These are phyloP conservation scores for Diloba caeruleocephala DNA, from an alignment of 2,888 invertebrate species.

Conservation along the genomic window DNA sequence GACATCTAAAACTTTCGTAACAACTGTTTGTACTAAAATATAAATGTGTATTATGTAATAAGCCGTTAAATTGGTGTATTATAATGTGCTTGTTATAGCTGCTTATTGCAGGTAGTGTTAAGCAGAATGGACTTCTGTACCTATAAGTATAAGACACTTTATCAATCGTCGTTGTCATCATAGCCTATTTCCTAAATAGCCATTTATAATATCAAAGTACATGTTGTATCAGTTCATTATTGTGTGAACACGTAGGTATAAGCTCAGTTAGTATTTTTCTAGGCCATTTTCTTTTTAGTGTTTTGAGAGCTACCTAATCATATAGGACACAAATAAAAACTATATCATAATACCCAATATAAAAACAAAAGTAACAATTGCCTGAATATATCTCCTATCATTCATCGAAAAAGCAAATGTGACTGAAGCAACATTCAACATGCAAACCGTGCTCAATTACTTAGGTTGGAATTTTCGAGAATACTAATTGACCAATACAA, in stretches of 20 bases:
- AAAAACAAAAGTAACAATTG: constrained; percentile 75
- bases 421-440: constrained; percentile 71
- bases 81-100: constrained; percentile 76
- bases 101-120: constrained; percentile 75
- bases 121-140: constrained; percentile 75
- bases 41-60: constrained; percentile 85
- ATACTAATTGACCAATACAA: constrained; percentile 72
- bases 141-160: constrained; percentile 72
- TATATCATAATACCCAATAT: constrained; percentile 62
- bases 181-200: constrained; percentile 60
- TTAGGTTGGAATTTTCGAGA: constrained; percentile 66
- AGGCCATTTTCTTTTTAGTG: constrained; percentile 46
- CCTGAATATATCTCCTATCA: constrained; percentile 70
- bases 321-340: constrained; percentile 52
- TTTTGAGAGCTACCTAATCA: constrained; percentile 48
- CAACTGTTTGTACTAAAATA: constrained; percentile 89
- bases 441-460: constrained; percentile 70
- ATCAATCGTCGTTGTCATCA: constrained; percentile 66
- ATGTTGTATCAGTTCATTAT: constrained; percentile 57
- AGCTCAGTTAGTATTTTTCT: constrained; percentile 69
- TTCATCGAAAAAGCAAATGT: constrained; percentile 79
- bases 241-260: constrained; percentile 68
- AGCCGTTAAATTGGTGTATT: constrained; percentile 82
- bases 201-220: constrained; percentile 53
- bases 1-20: constrained; percentile 87